These are phyloP conservation scores for Diplogasteroides magnus DNA, from an alignment of 1,140 invertebrate genomes.

Conservation along the genomic window DNA sequence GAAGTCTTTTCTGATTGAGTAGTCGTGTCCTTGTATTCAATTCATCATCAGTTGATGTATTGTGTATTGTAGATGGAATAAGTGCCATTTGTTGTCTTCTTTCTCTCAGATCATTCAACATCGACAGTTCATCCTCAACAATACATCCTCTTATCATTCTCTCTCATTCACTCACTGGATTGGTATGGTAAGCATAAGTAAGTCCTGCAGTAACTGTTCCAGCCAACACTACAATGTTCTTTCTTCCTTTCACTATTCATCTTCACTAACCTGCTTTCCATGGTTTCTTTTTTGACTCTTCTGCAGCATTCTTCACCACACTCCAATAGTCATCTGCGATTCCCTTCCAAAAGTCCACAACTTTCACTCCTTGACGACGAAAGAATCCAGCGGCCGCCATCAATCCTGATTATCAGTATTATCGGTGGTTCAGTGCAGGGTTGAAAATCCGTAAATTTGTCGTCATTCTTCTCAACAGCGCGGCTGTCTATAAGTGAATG, in stretches of 20 bases:
- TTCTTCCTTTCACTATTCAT: no score
- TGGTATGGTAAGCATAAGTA: constrained; percentile 32
- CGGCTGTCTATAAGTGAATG: no score
- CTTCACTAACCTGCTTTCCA: constrained; percentile 22
- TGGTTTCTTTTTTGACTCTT: constrained; percentile 24
- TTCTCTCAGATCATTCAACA: constrained; percentile 29
- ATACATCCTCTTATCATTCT: no score
- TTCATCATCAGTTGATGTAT: constrained; percentile 23
- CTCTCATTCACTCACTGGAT: no score
- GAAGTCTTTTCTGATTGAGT: constrained; percentile 38
- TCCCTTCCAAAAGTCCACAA: constrained; percentile 36
- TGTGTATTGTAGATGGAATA: constrained; percentile 36
- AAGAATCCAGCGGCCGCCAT: no score
- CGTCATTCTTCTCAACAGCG: no score
- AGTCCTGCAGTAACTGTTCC: constrained; percentile 14
- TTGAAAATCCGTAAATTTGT: no score
- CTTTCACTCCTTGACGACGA: constrained; percentile 22
- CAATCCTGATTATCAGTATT: no score
- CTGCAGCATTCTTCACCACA: constrained; percentile 21
- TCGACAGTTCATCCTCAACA: constrained; percentile 22
- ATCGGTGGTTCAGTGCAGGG: no score
- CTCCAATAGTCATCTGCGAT: constrained; percentile 37
- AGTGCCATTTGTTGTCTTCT: constrained; percentile 36
- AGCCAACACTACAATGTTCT: constrained; percentile 12
- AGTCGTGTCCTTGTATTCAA: constrained; percentile 29